These are phyloP conservation scores for Brachionichthys hirsutus DNA, from an alignment of 2,113 vertebrate species.

Conservation along the genomic window DNA sequence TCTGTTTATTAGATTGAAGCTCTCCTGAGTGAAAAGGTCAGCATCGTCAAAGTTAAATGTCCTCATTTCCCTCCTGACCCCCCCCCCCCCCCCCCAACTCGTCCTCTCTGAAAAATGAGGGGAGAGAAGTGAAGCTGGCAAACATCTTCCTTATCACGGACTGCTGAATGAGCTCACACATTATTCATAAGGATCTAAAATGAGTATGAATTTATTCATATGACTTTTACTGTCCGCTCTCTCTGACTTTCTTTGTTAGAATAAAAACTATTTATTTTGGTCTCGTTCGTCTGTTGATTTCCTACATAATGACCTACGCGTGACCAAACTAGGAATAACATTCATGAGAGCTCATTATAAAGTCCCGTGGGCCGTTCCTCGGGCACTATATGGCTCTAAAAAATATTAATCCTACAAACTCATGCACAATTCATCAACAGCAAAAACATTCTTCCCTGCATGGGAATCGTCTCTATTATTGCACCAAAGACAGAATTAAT, in stretches of 20 bases:
- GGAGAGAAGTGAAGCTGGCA: constrained; percentile 20
- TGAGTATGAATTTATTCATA: not conserved
- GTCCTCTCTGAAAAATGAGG: constrained; percentile 14
- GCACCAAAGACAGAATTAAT: constrained; percentile 19
- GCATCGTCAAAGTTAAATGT: constrained; percentile 75
- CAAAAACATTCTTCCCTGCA: constrained; percentile 1
- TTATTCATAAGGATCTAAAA: constrained; percentile 10
- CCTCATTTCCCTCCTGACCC: constrained; percentile 38
- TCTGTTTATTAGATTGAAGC: constrained; percentile 62
- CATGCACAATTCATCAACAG: no score
- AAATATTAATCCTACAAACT: not conserved
- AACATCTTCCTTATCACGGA: constrained; percentile 22
- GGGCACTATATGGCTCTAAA: not conserved
- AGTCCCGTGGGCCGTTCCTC: not conserved
- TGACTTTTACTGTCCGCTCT: constrained; percentile 3
- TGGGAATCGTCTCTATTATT: constrained; percentile 25
- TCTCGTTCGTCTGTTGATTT: not conserved
- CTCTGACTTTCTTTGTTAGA: not conserved
- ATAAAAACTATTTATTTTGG: not conserved
- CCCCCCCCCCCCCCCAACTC: constrained; percentile 4
- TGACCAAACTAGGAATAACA: not conserved
- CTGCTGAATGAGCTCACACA: constrained; percentile 25
- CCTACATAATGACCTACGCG: no score
- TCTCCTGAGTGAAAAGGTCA: constrained; percentile 54
- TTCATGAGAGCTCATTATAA: not conserved